Base-by-base conservation (phyloP, 2,888 invertebrate species). In the Auanema freiburgensis region DNA sequence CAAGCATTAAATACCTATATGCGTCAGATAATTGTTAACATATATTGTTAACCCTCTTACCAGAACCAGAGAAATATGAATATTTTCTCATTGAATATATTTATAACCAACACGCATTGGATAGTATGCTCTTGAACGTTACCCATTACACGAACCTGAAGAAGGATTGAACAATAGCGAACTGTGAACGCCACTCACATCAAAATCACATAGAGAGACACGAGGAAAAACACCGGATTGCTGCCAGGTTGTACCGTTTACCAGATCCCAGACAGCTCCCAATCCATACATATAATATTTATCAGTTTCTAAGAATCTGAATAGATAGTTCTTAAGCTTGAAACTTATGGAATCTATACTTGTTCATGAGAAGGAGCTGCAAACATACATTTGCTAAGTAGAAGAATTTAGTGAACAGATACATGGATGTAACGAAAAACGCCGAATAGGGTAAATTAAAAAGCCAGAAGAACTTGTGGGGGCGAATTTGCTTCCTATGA, bases 11-110 rank as follows among this genome's bases (percentile, higher is more conserved):
- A 59, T 78, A 81, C 77, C 77, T 76, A 55, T 3, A 33, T 5
- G 3, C 3, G 33, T 8, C 8, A 21, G 21, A 21, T n/a, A 3
- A 43, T 33, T 14, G 5, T n/a, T 25, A 21, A 12, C 25, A 25
- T 24, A 51, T 25, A 52, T 4, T n/a, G 14, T 21, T 16, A n/a
- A n/a, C n/a, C n/a, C 53, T 49, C 72, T 54, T 11, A 78, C 83
- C 83, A 83, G 65, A 83, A 82, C 83, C 83, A 83, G 1, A 83
- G 71, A 44, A 83, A 64, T 16, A 83, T 74, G 66, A 83, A 83
- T 41, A 83, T 83, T 65, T 79, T 82, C 63, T 82, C 83, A 57
- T 80, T 83, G 75, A 83, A 83, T 53, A 83, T 79, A 70, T 83
- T 83, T 65, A 83, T 83, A 21, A 83, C 83, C 12, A 83, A 72